Conservation (phyloP, 2,113 vertebrate genomes). For the Channa maculata region DNA sequence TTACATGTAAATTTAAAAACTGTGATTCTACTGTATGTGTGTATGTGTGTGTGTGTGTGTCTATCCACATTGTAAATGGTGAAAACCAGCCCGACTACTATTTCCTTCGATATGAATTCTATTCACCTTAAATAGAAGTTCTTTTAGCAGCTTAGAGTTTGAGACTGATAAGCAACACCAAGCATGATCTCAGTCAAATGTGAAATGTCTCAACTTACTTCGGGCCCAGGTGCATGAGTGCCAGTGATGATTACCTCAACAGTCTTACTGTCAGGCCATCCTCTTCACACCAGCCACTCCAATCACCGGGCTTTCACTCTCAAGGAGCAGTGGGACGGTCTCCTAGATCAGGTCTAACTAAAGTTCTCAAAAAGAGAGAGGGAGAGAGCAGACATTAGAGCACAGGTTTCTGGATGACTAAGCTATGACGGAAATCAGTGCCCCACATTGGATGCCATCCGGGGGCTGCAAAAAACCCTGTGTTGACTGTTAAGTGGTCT, state of each 20-base stretch:
- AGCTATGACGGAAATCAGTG: conserved; percentile 43
- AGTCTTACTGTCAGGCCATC: conserved; percentile 43
- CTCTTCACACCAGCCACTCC: conserved; percentile 62
- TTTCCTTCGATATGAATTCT: not conserved
- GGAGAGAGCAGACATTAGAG: not conserved
- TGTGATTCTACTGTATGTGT: not conserved
- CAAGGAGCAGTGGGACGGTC: conserved; percentile 50
- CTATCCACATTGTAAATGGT: too few species aligned
- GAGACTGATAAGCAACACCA: conserved; percentile 4
- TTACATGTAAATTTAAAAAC: not conserved
- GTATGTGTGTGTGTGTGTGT: too few species aligned
- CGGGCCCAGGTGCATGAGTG: conserved; percentile 52
- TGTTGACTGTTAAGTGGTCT: conserved; percentile 43
- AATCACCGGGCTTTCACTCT: conserved; percentile 74
- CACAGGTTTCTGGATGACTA: conserved; percentile 41
- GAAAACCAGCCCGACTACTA: too few species aligned
- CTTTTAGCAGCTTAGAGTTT: conserved; percentile 36
- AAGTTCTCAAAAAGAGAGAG: conserved; percentile 11
- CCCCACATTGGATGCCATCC: conserved; percentile 13
- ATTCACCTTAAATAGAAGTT: not conserved
- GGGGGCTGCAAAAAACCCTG: conserved; percentile 29
- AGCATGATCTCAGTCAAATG: conserved; percentile 12
- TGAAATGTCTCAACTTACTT: conserved; percentile 30
- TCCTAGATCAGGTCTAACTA: conserved; percentile 30
- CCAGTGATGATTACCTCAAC: conserved; percentile 55